phyloP scores from a whole-genome alignment of 2,113 vertebrate species.

The Colinus virginianus region DNA sequence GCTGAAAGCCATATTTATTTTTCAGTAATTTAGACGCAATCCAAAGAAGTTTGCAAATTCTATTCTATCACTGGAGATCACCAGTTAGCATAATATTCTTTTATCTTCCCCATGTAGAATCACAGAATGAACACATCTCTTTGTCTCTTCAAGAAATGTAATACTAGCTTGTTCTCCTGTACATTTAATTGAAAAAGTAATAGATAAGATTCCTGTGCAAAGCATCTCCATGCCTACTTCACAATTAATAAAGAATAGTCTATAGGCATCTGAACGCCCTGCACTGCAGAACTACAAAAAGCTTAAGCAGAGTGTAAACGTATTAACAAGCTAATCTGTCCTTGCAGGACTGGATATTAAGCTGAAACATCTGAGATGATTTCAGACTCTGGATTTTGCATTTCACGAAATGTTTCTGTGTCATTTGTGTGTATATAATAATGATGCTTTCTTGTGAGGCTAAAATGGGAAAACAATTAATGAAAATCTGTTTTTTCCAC shows the following conservation, averaged over 20 bases:
- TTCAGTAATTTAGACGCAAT: not conserved
- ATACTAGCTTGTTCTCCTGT: not conserved
- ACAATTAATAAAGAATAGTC: not conserved
- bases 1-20: not conserved
- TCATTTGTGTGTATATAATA: not conserved
- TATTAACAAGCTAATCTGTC: not conserved
- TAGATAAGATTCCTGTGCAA: not conserved
- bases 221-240: not conserved
- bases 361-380: not conserved
- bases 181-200: not conserved
- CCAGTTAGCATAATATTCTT: not conserved
- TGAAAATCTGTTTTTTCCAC: not conserved
- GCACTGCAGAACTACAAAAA: not conserved
- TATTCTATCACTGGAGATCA: not conserved
- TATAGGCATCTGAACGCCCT: not conserved
- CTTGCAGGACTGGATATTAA: not conserved
- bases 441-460: rapidly evolving
- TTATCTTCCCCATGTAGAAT: not conserved
- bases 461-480: constrained; percentile 9
- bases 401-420: not conserved
- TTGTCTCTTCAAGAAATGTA: not conserved
- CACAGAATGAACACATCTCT: not conserved
- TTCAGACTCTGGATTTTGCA: not conserved
- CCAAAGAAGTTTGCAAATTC: not conserved
- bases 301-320: not conserved